Conservation (phyloP, 2,797 vertebrate genomes). For the Zalophus californianus region DNA sequence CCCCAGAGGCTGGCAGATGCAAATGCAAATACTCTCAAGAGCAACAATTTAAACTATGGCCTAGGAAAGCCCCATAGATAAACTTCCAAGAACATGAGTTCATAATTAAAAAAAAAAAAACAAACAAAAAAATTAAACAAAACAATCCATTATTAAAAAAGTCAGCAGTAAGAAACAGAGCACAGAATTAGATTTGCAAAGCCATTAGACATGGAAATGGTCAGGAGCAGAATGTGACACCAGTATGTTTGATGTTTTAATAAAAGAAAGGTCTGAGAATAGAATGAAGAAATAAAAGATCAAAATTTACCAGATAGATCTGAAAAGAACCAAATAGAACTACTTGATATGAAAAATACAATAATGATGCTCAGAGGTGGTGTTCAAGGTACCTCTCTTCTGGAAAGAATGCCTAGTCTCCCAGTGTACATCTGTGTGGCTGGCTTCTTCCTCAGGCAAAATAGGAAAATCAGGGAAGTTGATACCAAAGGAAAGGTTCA, state of each 20-base stretch:
- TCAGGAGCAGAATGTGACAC: not conserved
- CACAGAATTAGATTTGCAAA: not conserved
- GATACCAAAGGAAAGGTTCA: not conserved
- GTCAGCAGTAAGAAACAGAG: not conserved
- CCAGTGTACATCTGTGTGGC: not conserved
- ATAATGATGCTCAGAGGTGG: not conserved
- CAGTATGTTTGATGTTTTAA: not conserved
- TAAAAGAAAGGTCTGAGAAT: not conserved
- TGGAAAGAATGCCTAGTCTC: not conserved
- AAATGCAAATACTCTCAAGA: not conserved
- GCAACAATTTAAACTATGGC: not conserved
- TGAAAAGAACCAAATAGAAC: not conserved
- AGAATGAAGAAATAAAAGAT: not conserved
- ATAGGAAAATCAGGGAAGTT: not conserved
- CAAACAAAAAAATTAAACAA: not conserved
- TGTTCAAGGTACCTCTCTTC: fast-evolving
- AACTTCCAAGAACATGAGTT: not conserved
- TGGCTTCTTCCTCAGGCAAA: not conserved
- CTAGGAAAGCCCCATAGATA: not conserved
- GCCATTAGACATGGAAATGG: not conserved
- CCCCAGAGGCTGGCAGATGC: not conserved
- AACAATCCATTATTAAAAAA: not conserved
- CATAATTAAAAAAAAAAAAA: not conserved
- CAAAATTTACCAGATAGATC: not conserved
- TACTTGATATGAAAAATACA: not conserved